These are phyloP conservation scores for Pseudomyrmex pallidus DNA, from an alignment of 1,140 invertebrate species.

Conservation along the genomic window DNA sequence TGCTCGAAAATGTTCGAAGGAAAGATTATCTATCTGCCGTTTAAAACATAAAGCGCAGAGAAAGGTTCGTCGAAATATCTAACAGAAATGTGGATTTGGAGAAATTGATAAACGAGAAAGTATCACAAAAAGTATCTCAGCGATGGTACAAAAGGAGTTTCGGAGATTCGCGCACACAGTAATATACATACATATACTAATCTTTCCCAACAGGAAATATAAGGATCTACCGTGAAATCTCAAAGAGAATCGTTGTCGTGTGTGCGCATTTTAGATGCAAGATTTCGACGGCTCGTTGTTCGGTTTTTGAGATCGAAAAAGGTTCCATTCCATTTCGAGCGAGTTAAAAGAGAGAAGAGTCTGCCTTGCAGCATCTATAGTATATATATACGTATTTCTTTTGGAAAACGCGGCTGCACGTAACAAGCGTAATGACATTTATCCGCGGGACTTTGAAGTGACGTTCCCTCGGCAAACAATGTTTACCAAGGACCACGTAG, in stretches of 20 bases:
- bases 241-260: too few species aligned
- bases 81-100: too few species aligned
- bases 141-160: too few species aligned
- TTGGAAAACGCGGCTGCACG: slow-evolving; percentile 18
- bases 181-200: too few species aligned
- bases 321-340: neutral
- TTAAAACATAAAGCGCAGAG: neutral
- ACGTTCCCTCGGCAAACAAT: slow-evolving; percentile 45
- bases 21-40: neutral
- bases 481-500: slow-evolving; percentile 41
- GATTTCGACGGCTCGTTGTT: neutral
- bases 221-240: neutral
- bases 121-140: neutral
- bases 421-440: slow-evolving; percentile 54
- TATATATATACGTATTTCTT: slow-evolving; percentile 18
- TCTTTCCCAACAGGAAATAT: neutral
- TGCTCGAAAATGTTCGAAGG: neutral
- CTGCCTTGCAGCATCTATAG: neutral
- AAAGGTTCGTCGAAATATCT: neutral
- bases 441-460: slow-evolving; percentile 45
- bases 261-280: neutral
- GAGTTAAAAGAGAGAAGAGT: slow-evolving; percentile 1
- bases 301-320: slow-evolving; percentile 16
- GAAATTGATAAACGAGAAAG: too few species aligned
- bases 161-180: too few species aligned